Evolutionary conservation across 2,888 invertebrate genomes (phyloP).

Genomic region (Hyppa rectilinea): DNA sequence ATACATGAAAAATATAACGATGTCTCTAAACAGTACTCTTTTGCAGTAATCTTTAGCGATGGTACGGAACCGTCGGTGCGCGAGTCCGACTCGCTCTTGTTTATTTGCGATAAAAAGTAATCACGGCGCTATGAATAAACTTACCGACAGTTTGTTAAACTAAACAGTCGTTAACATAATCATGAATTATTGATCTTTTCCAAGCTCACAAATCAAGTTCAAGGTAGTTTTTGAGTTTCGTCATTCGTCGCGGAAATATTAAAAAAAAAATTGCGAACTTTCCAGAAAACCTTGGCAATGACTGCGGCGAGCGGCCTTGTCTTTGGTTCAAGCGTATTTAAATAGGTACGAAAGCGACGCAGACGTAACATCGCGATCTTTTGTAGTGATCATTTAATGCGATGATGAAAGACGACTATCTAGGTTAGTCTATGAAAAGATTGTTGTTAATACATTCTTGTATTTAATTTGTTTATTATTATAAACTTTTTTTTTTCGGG

Average conservation of each 20-base stretch:
- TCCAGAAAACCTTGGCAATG: slow-evolving; percentile 81
- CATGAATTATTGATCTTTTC: neutral
- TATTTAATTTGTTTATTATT: neutral
- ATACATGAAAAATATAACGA: too few relatives aligned
- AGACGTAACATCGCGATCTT: slow-evolving; percentile 17
- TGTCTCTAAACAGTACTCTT: too few relatives aligned
- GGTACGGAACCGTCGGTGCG: too few relatives aligned
- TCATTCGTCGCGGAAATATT: slow-evolving; percentile 25
- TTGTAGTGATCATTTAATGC: slow-evolving; percentile 25
- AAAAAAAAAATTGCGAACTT: slow-evolving; percentile 48
- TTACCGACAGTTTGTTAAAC: neutral
- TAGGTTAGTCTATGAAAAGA: neutral
- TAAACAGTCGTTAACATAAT: slow-evolving; percentile 16
- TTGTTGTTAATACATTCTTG: neutral
- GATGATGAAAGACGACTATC: neutral
- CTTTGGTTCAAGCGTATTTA: slow-evolving; percentile 70
- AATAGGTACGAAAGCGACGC: slow-evolving; percentile 50
- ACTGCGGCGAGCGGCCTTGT: slow-evolving; percentile 72
- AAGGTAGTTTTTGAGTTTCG: slow-evolving; percentile 41
- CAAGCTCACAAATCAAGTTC: slow-evolving; percentile 38
- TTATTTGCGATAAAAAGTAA: neutral
- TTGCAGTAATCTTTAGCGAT: too few relatives aligned
- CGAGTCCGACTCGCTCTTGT: too few relatives aligned
- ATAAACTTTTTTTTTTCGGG: too few relatives aligned
- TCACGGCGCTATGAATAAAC: neutral